These are phyloP conservation scores for Pseudomyrmex dendroicus DNA, from an alignment of 1,140 invertebrate genomes.

Conservation along the genomic window DNA sequence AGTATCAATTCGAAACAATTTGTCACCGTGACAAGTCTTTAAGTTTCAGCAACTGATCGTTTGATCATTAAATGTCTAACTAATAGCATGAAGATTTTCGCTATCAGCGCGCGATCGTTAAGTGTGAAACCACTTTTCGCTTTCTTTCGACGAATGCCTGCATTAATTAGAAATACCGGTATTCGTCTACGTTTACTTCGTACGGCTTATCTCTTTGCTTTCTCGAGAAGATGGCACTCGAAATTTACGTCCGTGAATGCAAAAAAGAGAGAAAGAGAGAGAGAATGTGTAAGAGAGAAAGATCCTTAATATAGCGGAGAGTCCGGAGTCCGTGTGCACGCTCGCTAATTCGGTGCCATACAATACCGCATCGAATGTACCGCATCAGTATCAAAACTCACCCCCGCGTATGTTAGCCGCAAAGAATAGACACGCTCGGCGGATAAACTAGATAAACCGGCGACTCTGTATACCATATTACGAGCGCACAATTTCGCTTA, in stretches of 20 bases:
- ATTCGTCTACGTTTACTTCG: conserved; percentile 33
- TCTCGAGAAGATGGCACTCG: conserved; percentile 22
- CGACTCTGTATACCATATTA: conserved; percentile 47
- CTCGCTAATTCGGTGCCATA: conserved; percentile 62
- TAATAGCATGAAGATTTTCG: conserved; percentile 31
- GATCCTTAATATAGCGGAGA: conserved; percentile 52
- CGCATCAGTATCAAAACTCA: conserved; percentile 47
- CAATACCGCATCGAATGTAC: conserved; percentile 55
- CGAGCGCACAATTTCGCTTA: conserved; percentile 69
- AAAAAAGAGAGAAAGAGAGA: neutral
- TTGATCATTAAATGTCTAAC: conserved; percentile 34
- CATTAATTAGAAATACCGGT: conserved; percentile 61
- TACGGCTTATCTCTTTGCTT: conserved; percentile 31
- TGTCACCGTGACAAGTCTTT: neutral
- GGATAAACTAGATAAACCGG: conserved; percentile 69
- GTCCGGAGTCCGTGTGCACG: conserved; percentile 26
- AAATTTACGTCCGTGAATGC: conserved; percentile 49
- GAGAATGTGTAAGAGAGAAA: neutral
- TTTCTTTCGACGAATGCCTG: conserved; percentile 37
- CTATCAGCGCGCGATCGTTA: conserved; percentile 48
- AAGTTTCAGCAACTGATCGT: neutral
- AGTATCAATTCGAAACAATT: conserved; percentile 33
- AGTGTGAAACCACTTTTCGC: conserved; percentile 35
- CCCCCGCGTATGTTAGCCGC: conserved; percentile 54
- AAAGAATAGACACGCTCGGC: conserved; percentile 63